phyloP scores from a whole-genome alignment of 2,797 vertebrate species.

The Geotrypetes seraphini region DNA sequence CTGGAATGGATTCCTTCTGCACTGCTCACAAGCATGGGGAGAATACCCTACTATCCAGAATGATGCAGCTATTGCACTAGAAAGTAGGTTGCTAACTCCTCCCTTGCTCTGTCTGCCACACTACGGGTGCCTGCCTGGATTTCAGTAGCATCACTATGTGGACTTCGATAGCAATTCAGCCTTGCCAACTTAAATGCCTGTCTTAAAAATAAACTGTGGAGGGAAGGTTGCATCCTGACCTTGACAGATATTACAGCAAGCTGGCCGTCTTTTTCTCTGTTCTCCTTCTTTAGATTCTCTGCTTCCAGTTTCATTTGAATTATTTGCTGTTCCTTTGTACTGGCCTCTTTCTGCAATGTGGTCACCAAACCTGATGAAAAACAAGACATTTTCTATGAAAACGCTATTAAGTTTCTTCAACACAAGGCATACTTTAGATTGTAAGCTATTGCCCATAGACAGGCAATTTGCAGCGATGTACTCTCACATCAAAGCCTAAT shows the following conservation, averaged over 20 bases:
- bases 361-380: constrained; percentile 41
- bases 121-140: rapidly evolving
- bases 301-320: constrained; percentile 41
- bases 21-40: no score
- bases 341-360: constrained; percentile 50
- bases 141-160: neutral
- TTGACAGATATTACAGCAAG: constrained; percentile 43
- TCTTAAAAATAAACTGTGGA: neutral
- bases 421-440: no score
- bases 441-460: no score
- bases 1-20: no score
- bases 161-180: neutral
- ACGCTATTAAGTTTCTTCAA: no score
- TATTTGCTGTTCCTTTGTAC: constrained; percentile 43
- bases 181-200: rapidly evolving
- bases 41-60: no score
- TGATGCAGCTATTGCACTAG: no score
- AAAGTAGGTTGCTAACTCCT: no score
- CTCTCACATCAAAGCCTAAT: no score
- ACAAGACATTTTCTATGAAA: no score
- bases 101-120: no score
- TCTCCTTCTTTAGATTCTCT: constrained; percentile 41
- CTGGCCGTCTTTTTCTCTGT: constrained; percentile 46
- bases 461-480: no score
- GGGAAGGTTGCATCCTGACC: constrained; percentile 20